Percentiles rank a stretch among this genome's conserved stretches.
Evolutionary conservation across 1,140 invertebrate genomes (phyloP).

Genomic region (Mamestra configurata): DNA sequence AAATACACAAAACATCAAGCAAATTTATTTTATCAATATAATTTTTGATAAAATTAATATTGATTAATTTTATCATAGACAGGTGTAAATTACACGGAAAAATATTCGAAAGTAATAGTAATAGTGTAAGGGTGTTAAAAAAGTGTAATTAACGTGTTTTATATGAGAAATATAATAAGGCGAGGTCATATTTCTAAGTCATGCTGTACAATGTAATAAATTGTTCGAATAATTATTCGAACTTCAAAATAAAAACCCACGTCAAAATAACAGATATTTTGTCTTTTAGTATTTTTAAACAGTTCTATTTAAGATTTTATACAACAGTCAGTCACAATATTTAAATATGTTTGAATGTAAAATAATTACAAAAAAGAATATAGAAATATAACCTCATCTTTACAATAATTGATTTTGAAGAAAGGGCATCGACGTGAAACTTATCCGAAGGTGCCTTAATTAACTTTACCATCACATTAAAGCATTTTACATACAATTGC

Average conservation of each 20-base stretch:
- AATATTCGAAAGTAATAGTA: slow-evolving; percentile 41
- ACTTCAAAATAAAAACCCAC: slow-evolving; percentile 6
- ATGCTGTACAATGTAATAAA: neutral
- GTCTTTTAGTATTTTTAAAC: neutral
- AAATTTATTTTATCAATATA: slow-evolving; percentile 4
- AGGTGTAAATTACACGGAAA: slow-evolving; percentile 20
- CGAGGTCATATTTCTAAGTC: slow-evolving; percentile 42
- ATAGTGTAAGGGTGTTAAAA: slow-evolving; percentile 41
- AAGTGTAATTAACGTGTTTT: slow-evolving; percentile 42
- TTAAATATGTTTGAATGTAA: neutral
- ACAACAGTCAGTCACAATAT: slow-evolving; percentile 6
- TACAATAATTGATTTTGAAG: slow-evolving; percentile 36
- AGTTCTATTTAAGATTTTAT: slow-evolving; percentile 1
- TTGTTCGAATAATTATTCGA: slow-evolving; percentile 19
- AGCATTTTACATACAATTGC: slow-evolving; percentile 51
- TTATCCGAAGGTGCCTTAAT: slow-evolving; percentile 45
- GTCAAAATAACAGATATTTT: neutral
- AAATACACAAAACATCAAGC: slow-evolving; percentile 47
- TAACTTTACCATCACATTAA: slow-evolving; percentile 49
- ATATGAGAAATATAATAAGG: slow-evolving; percentile 39
- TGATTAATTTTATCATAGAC: slow-evolving; percentile 3
- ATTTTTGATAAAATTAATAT: slow-evolving; percentile 35
- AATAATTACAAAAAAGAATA: neutral
- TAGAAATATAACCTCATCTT: slow-evolving; percentile 47
- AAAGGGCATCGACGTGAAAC: slow-evolving; percentile 41